A percentile compares a stretch with the other conserved stretches of the same genome.
Evolutionary conservation across 2,113 vertebrate species (phyloP).

Genomic region (Varanus salvator): DNA sequence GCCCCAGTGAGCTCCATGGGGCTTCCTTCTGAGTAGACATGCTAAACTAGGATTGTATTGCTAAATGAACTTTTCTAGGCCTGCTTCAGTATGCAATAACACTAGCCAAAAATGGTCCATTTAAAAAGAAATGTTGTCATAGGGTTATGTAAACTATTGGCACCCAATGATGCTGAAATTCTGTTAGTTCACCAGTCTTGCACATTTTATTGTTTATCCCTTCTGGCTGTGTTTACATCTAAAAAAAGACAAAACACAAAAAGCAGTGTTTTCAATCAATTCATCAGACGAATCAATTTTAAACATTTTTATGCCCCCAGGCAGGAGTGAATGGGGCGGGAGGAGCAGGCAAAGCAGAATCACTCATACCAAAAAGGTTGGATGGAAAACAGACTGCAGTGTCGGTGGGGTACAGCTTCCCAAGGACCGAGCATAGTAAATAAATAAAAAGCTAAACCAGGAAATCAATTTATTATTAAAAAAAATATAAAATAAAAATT

Average conservation of each 20-base stretch:
- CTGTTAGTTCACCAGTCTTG: not conserved
- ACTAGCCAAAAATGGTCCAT: not conserved
- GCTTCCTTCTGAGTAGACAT: slow-evolving; percentile 12
- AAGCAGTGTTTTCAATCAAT: not conserved
- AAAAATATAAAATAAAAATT: too few species aligned
- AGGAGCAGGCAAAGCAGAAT: not conserved
- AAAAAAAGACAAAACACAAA: slow-evolving; percentile 7
- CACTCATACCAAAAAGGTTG: not conserved
- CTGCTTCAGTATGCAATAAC: slow-evolving; percentile 13
- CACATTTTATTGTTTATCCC: slow-evolving; percentile 22
- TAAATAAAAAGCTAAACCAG: too few species aligned
- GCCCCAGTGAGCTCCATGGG: too few species aligned
- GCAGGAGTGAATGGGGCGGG: not conserved
- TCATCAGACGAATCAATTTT: slow-evolving; percentile 5
- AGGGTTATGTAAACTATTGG: not conserved
- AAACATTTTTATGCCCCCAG: not conserved
- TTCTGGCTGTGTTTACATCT: slow-evolving; percentile 17
- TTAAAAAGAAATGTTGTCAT: slow-evolving; percentile 42
- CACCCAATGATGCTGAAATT: slow-evolving; percentile 25
- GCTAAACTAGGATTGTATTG: too few species aligned
- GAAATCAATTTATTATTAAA: too few species aligned
- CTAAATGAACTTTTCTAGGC: slow-evolving; percentile 3
- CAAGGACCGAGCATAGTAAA: too few species aligned
- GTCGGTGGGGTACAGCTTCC: too few species aligned
- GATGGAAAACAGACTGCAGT: not conserved